Evolutionary conservation across 2,797 vertebrate genomes (phyloP), one percentile per base, ranked within the genome.

Genomic region (Loriculus beryllinus): DNA sequence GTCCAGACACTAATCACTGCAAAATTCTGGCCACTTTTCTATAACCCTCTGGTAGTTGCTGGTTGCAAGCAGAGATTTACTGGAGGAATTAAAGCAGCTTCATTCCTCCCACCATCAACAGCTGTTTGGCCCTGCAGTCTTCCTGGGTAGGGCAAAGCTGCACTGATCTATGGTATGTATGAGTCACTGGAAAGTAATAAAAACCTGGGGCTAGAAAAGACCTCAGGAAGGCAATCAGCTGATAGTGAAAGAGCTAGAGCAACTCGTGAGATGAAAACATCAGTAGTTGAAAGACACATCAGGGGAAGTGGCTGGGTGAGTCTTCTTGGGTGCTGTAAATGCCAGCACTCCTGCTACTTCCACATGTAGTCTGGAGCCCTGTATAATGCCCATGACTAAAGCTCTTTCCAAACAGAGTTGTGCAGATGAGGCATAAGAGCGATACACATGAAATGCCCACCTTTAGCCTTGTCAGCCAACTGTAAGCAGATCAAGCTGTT

Each of bases 321-420:
- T 62, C n/a, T 39, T 67, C 37, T 83, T 57, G 54, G n/a, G 19
- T 79, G 35, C 28, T 47, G 5, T 26, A n/a, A 43, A 21, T 33
- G 7, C 21, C 51, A 45, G 21, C 37, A 67, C 3, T 48, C 31
- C 65, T 79, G 69, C 40, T 40, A 19, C 47, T 33, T 75, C 49
- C 35, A 14, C 0, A 1, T 0, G 0, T 31, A 40, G n/a, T 23
- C 40, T 4, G 0, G 37, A 79, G 21, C 0, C 0, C 49, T 43
- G 28, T 23, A 26, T 25, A 26, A 59, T 29, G 48, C 17, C 64
- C 6, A 0, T 37, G 19, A 52, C 35, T 28, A 65, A 12, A 85
- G 33, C 6, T 43, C 56, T 39, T 68, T 45, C 47, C 31, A 79
- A 71, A 45, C 1, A 1, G 77, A 74, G 26, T 33, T 85, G 18